Evolutionary conservation across 2,888 invertebrate genomes (phyloP), one percentile per base, ranked within the genome.

Genomic region (Piscicola geometra): DNA sequence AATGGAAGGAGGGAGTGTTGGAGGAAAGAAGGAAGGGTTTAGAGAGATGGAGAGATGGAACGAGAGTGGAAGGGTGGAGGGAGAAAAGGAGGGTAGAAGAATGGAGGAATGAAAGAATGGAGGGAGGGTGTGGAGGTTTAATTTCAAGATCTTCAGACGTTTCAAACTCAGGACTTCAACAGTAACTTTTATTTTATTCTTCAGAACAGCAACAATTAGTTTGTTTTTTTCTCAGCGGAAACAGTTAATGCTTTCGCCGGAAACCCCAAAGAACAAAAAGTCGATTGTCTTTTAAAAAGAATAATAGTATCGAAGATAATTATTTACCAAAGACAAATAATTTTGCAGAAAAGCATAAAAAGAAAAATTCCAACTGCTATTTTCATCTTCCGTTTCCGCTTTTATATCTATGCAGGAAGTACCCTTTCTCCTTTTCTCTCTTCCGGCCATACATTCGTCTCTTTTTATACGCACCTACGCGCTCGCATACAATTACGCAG

Each of bases 311-410:
- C 3, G 3, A 9, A 56, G n/a, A 56, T 21, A 15, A 56, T 56
- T 56, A 21, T 25, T 56, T 3, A 15, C 21, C 60, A 56, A 21
- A 56, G 15, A 25, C 25, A 56, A 56, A 56, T 21, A 56, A 56
- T 56, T n/a, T 15, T 9, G n/a, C 60, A n/a, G 60, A 56, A 56
- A 56, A 18, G 60, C 60, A 21, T 5, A 56, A 56, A 56, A 56
- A 56, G 25, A 56, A 56, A 41, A 41, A 41, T 41, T 41, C 25
- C 3, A 25, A 25, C 60, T n/a, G 60, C 60, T 56, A 56, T 56
- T 56, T 56, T 56, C 60, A 5, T 56, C n/a, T 56, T 56, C 60
- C 60, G 60, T 18, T 56, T 56, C 60, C 60, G 60, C 25, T 56
- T 56, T 56, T 56, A 56, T 56, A 56, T 56, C 60, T 56, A 25